These are phyloP conservation scores for Oncorhynchus gorbuscha DNA, from an alignment of 2,113 vertebrate genomes.

Conservation along the genomic window DNA sequence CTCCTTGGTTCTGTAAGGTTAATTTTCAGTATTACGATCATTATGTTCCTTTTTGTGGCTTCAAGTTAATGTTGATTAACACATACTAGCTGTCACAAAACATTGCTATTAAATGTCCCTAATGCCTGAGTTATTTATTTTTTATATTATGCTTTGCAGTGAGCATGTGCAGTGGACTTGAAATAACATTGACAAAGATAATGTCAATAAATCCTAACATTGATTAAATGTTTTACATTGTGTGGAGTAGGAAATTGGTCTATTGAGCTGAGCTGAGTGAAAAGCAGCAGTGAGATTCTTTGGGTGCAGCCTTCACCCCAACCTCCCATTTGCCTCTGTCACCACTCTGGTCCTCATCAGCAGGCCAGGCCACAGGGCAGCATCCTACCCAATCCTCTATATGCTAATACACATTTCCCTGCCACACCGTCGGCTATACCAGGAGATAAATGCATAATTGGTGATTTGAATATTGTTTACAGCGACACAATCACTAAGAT, in stretches of 20 bases:
- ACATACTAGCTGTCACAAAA: neutral
- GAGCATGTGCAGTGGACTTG: neutral
- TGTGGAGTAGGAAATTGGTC: conserved; percentile 36
- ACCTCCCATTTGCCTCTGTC: neutral
- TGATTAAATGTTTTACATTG: neutral
- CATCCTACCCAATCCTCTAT: conserved; percentile 25
- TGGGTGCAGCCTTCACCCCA: conserved; percentile 8
- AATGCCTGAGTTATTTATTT: neutral
- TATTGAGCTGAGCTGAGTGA: conserved; percentile 49
- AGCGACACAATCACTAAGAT: too few relatives aligned
- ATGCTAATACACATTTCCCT: conserved; percentile 45
- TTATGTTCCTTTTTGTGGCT: neutral
- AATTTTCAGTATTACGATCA: neutral
- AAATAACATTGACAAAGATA: neutral
- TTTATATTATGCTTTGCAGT: neutral
- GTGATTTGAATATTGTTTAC: too few relatives aligned
- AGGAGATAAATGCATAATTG: conserved; percentile 35
- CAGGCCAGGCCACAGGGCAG: conserved; percentile 20
- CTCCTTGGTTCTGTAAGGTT: neutral
- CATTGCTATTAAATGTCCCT: neutral
- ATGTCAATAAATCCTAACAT: neutral
- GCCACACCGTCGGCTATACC: conserved; percentile 30
- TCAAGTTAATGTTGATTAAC: neutral
- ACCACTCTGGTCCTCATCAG: conserved; percentile 21
- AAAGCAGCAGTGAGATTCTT: conserved; percentile 41